Conservation (phyloP, 2,888 invertebrate species). For the Tryphoninae sp. region DNA sequence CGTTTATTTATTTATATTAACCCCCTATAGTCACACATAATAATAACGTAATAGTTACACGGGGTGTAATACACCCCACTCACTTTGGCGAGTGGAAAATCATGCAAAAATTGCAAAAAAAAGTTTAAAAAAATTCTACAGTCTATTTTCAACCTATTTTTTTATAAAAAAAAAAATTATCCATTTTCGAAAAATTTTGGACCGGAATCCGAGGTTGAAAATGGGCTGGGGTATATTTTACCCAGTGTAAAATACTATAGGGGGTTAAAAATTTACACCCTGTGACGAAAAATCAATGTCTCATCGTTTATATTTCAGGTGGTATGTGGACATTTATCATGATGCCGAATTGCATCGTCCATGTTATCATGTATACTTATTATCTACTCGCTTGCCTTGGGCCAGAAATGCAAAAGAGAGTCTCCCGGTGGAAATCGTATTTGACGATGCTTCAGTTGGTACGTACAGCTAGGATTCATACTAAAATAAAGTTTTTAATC, state of each 20-base stretch:
- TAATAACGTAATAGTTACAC: too few species aligned
- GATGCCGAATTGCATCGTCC: conserved; percentile 86
- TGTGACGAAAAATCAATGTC: neutral
- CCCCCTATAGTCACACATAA: too few species aligned
- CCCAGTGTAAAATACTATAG: too few species aligned
- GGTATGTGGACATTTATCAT: conserved; percentile 86
- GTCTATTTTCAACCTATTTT: too few species aligned
- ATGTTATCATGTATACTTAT: conserved; percentile 90
- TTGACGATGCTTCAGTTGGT: conserved; percentile 87
- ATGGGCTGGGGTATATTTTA: too few species aligned
- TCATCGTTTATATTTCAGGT: conserved; percentile 81
- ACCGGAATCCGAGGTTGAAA: too few species aligned
- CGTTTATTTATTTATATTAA: neutral
- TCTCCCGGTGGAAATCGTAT: conserved; percentile 84
- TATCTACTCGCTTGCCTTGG: conserved; percentile 87
- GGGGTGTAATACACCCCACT: too few species aligned
- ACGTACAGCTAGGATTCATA: conserved; percentile 69
- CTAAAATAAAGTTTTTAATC: neutral
- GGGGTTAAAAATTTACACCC: neutral
- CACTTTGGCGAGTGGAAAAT: too few species aligned
- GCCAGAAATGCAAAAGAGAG: conserved; percentile 82
- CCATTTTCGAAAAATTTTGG: too few species aligned
- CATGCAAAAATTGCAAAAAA: too few species aligned
- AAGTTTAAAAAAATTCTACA: too few species aligned
- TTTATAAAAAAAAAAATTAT: too few species aligned